Base-by-base conservation (phyloP, 1,140 invertebrate genomes). In the Bombus polaris region DNA sequence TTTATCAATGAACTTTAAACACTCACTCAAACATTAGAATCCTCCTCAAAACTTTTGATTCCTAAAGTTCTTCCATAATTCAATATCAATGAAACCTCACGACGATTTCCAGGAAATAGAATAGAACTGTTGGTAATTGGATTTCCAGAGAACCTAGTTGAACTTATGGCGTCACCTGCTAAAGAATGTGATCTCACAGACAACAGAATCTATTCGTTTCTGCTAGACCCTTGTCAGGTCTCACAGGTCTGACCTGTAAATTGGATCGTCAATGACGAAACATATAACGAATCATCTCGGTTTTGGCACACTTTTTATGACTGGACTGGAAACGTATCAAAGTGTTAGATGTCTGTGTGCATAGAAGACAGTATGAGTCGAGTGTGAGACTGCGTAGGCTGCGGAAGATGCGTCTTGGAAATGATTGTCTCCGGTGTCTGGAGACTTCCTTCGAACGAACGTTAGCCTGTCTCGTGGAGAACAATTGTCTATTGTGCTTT, bases 401-500 rank as follows among this genome's bases (percentile, higher is more conserved):
- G 73, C 35, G 62, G 73, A 83, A 77, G 81, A 83, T 83, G 73
- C 73, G 44, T 83, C 73, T 68, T 68, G 73, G 35, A 68, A 83
- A 68, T 68, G 81, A 83, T 68, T 68, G 81, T 77, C 81, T 83
- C 73, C 73, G 72, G 47, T 73, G 68, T 72, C 80, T 76, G 44
- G 28, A 66, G 32, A 74, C 35, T 66, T 42, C n/a, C 73, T 77
- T 39, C 47, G 35, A 22, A 39, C 59, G 53, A 42, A 75, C 53
- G 28, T 39, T 47, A n/a, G 66, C 73, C 44, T 28, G 62, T 83
- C 73, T 53, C 73, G 73, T 1, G 59, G 13, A 42, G 73, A 83
- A 83, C 81, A 83, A 83, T 83, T 77, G 81, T 75, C 71, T 47
- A 75, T 82, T 81, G 80, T 81, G 8, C 71, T 82, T 82, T 75